phyloP scores from a whole-genome alignment of 2,797 vertebrate species.

The Sebastes nivosus region DNA sequence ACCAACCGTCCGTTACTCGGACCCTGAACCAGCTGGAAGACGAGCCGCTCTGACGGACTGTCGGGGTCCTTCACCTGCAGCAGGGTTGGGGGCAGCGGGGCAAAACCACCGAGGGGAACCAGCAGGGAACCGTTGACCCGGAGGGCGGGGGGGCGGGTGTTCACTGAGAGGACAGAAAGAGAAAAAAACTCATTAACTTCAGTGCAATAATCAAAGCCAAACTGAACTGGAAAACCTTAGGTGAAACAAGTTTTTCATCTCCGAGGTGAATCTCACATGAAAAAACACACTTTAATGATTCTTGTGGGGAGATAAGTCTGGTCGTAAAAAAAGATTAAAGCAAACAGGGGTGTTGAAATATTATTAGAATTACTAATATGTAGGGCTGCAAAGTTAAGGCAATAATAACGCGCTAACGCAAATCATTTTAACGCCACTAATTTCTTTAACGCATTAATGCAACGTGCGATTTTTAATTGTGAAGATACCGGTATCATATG shows the following conservation, averaged over 20 bases:
- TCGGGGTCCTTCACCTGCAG: conserved; percentile 76
- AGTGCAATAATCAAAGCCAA: neutral
- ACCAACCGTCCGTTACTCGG: conserved; percentile 87
- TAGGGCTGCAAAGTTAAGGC: too few species aligned
- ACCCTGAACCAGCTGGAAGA: conserved; percentile 79
- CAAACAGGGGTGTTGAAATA: accelerated
- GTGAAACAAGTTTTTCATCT: neutral
- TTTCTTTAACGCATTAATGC: too few species aligned
- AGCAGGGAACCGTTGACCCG: conserved; percentile 81
- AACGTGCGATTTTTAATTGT: too few species aligned
- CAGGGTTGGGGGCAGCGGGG: conserved; percentile 76
- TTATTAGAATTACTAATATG: neutral
- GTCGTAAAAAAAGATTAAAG: neutral
- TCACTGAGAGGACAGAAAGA: conserved; percentile 69
- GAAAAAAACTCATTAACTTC: neutral
- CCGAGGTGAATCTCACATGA: neutral
- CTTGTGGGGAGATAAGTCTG: neutral
- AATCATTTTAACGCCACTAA: too few species aligned
- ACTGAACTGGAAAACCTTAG: neutral
- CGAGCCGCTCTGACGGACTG: conserved; percentile 62
- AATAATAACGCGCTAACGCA: too few species aligned
- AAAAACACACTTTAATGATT: neutral
- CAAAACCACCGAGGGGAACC: conserved; percentile 83
- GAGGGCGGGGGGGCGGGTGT: conserved; percentile 73
- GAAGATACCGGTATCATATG: too few species aligned